Evolutionary conservation across 2,797 vertebrate species (phyloP).

Genomic region (Gallinago stenura): DNA sequence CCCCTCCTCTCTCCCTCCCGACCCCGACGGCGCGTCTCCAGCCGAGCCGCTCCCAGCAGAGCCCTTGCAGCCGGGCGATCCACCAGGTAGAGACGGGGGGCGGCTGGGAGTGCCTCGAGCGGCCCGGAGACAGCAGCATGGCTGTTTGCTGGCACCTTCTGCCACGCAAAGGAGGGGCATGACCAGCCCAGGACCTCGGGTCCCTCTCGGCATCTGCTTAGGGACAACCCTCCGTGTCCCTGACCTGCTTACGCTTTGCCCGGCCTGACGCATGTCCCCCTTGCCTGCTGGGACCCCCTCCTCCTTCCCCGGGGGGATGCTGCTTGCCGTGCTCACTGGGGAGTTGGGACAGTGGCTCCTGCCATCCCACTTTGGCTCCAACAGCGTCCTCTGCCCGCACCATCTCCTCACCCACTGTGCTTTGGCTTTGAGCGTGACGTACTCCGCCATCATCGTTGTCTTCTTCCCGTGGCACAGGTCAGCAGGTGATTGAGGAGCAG

Average conservation of each 20-base stretch:
- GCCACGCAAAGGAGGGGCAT: background rate
- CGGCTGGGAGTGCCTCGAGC: background rate
- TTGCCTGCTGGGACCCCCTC: background rate
- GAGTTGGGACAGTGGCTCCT: background rate
- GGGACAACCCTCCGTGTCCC: background rate
- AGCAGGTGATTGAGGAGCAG: slow-evolving; percentile 96
- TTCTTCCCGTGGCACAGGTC: slow-evolving; percentile 79
- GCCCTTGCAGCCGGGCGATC: slow-evolving; percentile 55
- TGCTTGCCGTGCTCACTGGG: background rate
- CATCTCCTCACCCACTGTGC: fast-evolving
- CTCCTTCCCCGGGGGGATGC: background rate
- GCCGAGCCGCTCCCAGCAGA: slow-evolving; percentile 69
- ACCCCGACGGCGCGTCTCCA: slow-evolving; percentile 69
- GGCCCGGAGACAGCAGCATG: background rate
- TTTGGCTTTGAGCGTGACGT: fast-evolving
- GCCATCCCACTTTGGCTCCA: background rate
- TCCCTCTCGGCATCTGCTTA: background rate
- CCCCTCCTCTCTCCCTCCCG: background rate
- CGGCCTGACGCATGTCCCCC: background rate
- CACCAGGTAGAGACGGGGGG: slow-evolving; percentile 69
- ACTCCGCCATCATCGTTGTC: fast-evolving
- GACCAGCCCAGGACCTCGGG: background rate
- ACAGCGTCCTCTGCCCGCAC: background rate
- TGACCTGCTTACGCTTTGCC: background rate
- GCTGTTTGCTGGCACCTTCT: slow-evolving; percentile 4